Conservation (phyloP, 2,797 vertebrate species). For the Tolypeutes matacus region DNA sequence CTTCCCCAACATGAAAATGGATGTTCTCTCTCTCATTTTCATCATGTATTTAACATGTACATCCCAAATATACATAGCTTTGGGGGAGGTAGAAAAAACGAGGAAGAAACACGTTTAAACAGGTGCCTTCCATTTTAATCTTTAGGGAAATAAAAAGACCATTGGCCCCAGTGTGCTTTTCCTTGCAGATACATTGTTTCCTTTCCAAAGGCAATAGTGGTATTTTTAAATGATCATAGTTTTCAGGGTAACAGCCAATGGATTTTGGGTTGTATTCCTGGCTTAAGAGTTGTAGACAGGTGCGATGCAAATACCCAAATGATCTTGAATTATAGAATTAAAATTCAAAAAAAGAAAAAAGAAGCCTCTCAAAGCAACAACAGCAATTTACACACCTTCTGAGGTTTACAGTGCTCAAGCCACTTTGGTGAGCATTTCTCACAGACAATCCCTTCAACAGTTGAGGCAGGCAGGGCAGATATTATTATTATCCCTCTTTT, state of each 20-base stretch:
- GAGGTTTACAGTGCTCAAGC: not conserved
- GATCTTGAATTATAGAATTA: conserved; percentile 59
- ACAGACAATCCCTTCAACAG: not conserved
- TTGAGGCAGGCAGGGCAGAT: not conserved
- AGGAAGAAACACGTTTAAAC: conserved; percentile 55
- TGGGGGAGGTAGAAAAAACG: not conserved
- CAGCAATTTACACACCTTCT: conserved; percentile 13
- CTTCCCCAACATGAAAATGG: not conserved
- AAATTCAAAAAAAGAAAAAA: not conserved
- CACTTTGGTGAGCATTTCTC: not conserved
- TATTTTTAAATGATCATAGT: conserved; percentile 45
- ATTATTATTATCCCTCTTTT: conserved; percentile 2
- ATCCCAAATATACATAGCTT: not conserved
- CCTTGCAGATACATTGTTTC: conserved; percentile 28
- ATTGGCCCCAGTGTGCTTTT: not conserved
- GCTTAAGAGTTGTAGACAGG: not conserved
- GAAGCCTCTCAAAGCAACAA: not conserved
- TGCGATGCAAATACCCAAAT: conserved; percentile 52
- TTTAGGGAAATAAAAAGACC: not conserved
- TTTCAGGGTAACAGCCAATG: not conserved
- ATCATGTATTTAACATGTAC: not conserved
- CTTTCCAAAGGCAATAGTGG: not conserved
- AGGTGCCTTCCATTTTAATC: conserved; percentile 39
- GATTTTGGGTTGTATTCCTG: not conserved
- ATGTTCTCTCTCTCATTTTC: conserved; percentile 9